Evolutionary conservation across 2,888 invertebrate genomes (phyloP), one percentile per base, ranked within the genome.

Genomic region (Aelia acuminata): DNA sequence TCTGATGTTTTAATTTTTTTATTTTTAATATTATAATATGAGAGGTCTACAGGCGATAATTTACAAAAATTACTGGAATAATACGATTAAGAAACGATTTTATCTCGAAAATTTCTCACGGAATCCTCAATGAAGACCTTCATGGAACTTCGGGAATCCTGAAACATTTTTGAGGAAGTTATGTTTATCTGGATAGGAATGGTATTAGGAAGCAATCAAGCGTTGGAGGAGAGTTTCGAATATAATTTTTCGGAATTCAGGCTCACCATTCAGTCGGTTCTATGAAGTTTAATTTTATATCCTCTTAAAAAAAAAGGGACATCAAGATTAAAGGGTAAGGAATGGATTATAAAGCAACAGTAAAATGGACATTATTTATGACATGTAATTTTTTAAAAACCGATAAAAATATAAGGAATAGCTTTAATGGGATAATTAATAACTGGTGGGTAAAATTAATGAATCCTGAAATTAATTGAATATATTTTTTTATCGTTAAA

Each of bases 21-120:
- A 43, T 80, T n/a, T 20, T 22, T 20, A 39, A 80, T 80, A 43
- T 80, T 80, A 43, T 80, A 63, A 80, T 80, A 43, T 43, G 43
- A 43, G 80, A 18, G 39, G 39, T n/a, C 43, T 43, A 22, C 13
- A 18, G 80, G 22, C 80, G 43, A 43, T 43, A 39, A 43, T 35
- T 39, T 43, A n/a, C n/a, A 1, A 43, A 80, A 80, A 80, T 80
- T 43, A 80, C n/a, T 43, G 1, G 39, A 35, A 22, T n/a, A 80
- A 39, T 11, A 43, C n/a, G 20, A 80, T 80, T 5, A 80, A 43
- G 43, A 15, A 43, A 43, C 22, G 39, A 80, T 80, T 43, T 43
- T 80, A 80, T 80, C 80, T 80, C 2, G 43, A 43, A 80, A 1
- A 80, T 80, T 80, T 80, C 80, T 80, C 80, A 80, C 80, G 80